Conservation (phyloP, 2,888 invertebrate genomes). For the Marasmarcha lunaedactyla region DNA sequence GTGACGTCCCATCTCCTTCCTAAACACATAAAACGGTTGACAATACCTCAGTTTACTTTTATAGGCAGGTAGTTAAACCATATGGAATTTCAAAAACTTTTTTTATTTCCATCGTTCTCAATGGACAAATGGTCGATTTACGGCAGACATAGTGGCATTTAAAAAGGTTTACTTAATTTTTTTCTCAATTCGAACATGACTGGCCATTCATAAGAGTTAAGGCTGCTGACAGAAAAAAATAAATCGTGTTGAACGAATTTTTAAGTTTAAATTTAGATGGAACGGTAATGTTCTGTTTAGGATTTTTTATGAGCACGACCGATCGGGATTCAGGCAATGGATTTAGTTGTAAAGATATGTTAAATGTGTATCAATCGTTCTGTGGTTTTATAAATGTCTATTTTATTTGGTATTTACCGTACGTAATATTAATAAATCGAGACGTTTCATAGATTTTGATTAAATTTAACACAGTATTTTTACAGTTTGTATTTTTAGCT, state of each 20-base stretch:
- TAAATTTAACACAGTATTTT: too few relatives aligned
- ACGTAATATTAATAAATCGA: too few relatives aligned
- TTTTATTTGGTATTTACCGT: too few relatives aligned
- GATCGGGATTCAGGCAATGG: too few relatives aligned
- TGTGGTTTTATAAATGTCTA: too few relatives aligned
- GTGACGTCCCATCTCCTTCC: neutral
- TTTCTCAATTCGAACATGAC: constrained; percentile 35
- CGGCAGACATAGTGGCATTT: constrained; percentile 60
- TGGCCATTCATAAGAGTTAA: constrained; percentile 43
- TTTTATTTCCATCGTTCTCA: constrained; percentile 38
- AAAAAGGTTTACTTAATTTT: constrained; percentile 33
- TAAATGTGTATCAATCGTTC: too few relatives aligned
- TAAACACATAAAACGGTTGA: neutral
- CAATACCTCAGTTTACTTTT: neutral
- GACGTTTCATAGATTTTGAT: too few relatives aligned
- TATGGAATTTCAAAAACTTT: constrained; percentile 32
- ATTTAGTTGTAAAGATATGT: too few relatives aligned
- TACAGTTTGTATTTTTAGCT: too few relatives aligned
- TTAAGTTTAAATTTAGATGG: neutral
- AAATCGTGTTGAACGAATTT: neutral
- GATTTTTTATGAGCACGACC: too few relatives aligned
- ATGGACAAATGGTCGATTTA: constrained; percentile 46
- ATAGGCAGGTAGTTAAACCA: constrained; percentile 35
- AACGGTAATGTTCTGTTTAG: neutral
- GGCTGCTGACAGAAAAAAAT: neutral